phyloP scores from a whole-genome alignment of 1,140 invertebrate species.

The Megathymus violae region DNA sequence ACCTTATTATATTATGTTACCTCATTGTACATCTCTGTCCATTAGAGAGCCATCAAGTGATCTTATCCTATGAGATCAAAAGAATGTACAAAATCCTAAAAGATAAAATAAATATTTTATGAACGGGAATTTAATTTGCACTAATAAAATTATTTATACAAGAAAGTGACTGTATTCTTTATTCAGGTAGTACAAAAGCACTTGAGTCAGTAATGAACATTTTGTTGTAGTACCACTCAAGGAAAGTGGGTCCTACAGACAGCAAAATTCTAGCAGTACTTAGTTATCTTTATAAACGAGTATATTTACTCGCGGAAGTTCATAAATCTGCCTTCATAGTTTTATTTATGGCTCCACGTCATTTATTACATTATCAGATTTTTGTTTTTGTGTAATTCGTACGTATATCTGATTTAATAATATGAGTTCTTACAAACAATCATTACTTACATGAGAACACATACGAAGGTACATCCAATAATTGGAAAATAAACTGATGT shows the following conservation, averaged over 20 bases:
- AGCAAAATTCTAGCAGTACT: neutral
- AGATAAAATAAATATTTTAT: too few relatives aligned
- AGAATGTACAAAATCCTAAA: too few relatives aligned
- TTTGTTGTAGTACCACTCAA: conserved; percentile 8
- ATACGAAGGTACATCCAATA: too few relatives aligned
- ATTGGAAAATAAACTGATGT: too few relatives aligned
- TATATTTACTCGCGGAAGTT: conserved; percentile 12
- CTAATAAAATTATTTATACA: neutral
- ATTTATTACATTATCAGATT: conserved; percentile 12
- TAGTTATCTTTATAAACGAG: conserved; percentile 11
- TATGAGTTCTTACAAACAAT: too few relatives aligned
- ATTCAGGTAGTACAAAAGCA: conserved; percentile 4
- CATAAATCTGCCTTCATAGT: conserved; percentile 24
- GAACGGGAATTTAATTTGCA: neutral
- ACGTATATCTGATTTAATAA: too few relatives aligned
- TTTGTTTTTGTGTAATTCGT: conserved; percentile 24
- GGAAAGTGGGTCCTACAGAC: conserved; percentile 4
- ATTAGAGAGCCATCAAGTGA: too few relatives aligned
- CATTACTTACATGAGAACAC: too few relatives aligned
- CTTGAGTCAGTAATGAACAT: conserved; percentile 1
- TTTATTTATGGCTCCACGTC: conserved; percentile 17
- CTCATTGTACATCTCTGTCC: too few relatives aligned
- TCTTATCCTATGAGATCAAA: too few relatives aligned
- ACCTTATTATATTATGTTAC: too few relatives aligned
- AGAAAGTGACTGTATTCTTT: neutral